These are phyloP conservation scores for Marronus borbonicus DNA, from an alignment of 2,888 invertebrate species.

Conservation along the genomic window DNA sequence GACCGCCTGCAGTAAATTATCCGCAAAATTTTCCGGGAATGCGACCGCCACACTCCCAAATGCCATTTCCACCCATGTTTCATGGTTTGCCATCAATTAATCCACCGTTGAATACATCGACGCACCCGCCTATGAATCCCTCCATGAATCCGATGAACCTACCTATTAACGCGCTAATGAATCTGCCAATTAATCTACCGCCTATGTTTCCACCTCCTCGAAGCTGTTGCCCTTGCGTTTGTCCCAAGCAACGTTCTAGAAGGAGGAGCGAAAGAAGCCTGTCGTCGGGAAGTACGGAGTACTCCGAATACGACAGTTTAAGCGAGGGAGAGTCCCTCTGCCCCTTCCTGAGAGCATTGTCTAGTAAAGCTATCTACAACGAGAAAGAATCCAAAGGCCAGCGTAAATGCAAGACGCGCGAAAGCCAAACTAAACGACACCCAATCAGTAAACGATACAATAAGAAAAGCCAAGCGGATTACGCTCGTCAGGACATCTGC, in stretches of 20 bases:
- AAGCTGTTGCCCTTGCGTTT: neutral
- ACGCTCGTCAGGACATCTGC: constrained; percentile 6
- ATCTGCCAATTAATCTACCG: neutral
- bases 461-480: constrained; percentile 29
- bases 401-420: constrained; percentile 2
- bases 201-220: no score
- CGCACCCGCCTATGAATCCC: neutral
- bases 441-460: constrained; percentile 6
- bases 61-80: constrained; percentile 33
- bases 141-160: neutral
- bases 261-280: constrained; percentile 7
- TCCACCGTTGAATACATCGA: neutral
- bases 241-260: neutral
- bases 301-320: constrained; percentile 14
- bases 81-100: neutral
- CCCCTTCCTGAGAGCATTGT: constrained; percentile 36
- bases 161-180: neutral
- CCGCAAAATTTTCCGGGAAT: neutral
- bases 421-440: neutral
- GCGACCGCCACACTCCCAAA: neutral
- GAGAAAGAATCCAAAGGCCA: constrained; percentile 16
- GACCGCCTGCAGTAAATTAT: neutral
- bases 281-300: constrained; percentile 23
- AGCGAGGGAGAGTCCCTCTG: constrained; percentile 24
- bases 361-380: constrained; percentile 33